Evolutionary conservation across 2,888 invertebrate genomes (phyloP).

Genomic region (Agriopis leucophaearia): DNA sequence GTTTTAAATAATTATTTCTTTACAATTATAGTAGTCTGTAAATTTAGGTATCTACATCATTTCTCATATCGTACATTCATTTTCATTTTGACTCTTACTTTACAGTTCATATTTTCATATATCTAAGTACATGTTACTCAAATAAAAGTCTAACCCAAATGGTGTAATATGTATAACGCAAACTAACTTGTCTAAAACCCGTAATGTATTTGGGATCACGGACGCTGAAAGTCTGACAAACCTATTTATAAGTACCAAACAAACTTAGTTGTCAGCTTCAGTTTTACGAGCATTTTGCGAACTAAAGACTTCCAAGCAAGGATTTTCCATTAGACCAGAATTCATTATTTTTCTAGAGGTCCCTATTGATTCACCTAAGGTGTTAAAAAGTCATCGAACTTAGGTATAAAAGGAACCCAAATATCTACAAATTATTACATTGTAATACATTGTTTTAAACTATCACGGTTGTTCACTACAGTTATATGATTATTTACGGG

Average conservation of each 20-base stretch:
- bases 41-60: too few species aligned
- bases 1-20: too few species aligned
- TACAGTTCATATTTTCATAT: too few species aligned
- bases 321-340: slow-evolving; percentile 23
- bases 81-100: too few species aligned
- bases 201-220: slow-evolving; percentile 34
- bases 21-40: too few species aligned
- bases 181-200: slow-evolving; percentile 21
- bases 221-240: slow-evolving; percentile 12
- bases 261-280: slow-evolving; percentile 13
- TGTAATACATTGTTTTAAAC: background rate
- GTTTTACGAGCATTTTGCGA: slow-evolving; percentile 22
- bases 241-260: slow-evolving; percentile 10
- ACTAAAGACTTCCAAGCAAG: slow-evolving; percentile 16
- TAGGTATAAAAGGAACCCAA: background rate
- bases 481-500: too few species aligned
- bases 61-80: too few species aligned
- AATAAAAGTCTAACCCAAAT: too few species aligned
- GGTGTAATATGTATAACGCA: slow-evolving; percentile 8
- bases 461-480: too few species aligned
- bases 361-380: background rate
- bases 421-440: background rate
- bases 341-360: too few species aligned
- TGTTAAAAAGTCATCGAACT: background rate
- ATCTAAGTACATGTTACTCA: too few species aligned